A percentile compares a stretch with the other conserved stretches of the same genome.
Evolutionary conservation across 2,888 invertebrate species (phyloP).

Genomic region (Macaria liturata): DNA sequence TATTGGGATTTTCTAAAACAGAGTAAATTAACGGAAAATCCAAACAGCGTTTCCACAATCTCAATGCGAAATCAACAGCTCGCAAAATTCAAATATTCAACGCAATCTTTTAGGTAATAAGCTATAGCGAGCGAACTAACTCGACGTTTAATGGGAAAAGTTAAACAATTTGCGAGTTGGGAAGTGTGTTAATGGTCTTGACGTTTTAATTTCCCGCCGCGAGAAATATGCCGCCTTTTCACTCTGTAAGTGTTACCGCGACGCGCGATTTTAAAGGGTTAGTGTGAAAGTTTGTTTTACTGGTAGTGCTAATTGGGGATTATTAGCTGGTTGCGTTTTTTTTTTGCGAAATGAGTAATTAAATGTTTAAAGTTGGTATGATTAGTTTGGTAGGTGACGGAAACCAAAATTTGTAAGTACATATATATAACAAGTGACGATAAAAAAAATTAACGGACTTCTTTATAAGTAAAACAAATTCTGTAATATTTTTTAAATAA

Average conservation of each 20-base stretch:
- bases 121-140: conserved; percentile 41
- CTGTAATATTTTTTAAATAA: too few species aligned
- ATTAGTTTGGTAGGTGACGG: too few species aligned
- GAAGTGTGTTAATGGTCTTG: conserved; percentile 63
- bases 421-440: too few species aligned
- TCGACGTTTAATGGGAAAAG: conserved; percentile 62
- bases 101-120: conserved; percentile 45
- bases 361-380: too few species aligned
- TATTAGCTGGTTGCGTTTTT: too few species aligned
- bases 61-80: conserved; percentile 15
- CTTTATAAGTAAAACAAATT: too few species aligned
- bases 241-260: conserved; percentile 3
- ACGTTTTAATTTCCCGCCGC: conserved; percentile 61
- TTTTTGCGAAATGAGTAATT: too few species aligned
- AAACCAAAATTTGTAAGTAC: too few species aligned
- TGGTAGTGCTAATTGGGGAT: too few species aligned
- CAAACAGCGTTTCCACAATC: conserved; percentile 1
- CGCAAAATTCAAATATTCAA: conserved; percentile 22
- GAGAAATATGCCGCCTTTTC: conserved; percentile 33
- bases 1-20: too few species aligned
- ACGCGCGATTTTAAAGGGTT: conserved; percentile 3
- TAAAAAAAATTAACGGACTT: too few species aligned
- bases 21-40: not conserved
- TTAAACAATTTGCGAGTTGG: conserved; percentile 62
- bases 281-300: not conserved